Evolutionary conservation across 2,888 invertebrate species (phyloP).

Genomic region (Tromatobia lineatoria): DNA sequence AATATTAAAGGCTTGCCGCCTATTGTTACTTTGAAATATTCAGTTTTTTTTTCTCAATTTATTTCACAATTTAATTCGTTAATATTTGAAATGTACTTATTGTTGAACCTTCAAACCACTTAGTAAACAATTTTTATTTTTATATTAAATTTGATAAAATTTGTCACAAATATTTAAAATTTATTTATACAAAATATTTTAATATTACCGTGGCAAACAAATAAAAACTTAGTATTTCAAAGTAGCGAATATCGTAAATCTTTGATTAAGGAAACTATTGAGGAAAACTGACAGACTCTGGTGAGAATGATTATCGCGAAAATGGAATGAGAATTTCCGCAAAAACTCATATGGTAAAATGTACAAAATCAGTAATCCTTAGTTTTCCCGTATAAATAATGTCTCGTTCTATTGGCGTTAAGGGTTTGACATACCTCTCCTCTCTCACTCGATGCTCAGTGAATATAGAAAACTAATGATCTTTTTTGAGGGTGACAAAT

Average conservation of each 20-base stretch:
- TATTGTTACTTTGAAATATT: background rate
- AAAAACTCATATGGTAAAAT: background rate
- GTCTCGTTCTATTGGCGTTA: background rate
- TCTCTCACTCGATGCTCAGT: no score
- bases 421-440: no score
- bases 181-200: background rate
- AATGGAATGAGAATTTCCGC: no score
- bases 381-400: conserved; percentile 33
- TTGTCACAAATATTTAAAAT: background rate
- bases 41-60: background rate
- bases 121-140: background rate
- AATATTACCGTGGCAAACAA: background rate
- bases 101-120: background rate
- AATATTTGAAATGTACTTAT: background rate
- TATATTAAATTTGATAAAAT: background rate
- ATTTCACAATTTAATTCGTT: background rate
- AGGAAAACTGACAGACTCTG: conserved; percentile 17
- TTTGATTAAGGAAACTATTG: background rate
- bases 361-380: background rate
- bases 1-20: background rate
- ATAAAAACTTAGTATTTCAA: background rate
- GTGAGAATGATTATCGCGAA: conserved; percentile 9
- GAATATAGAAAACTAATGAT: no score
- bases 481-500: no score
- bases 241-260: background rate